These are phyloP conservation scores for Oryzaephilus surinamensis DNA, from an alignment of 1,140 invertebrate genomes.

Conservation along the genomic window DNA sequence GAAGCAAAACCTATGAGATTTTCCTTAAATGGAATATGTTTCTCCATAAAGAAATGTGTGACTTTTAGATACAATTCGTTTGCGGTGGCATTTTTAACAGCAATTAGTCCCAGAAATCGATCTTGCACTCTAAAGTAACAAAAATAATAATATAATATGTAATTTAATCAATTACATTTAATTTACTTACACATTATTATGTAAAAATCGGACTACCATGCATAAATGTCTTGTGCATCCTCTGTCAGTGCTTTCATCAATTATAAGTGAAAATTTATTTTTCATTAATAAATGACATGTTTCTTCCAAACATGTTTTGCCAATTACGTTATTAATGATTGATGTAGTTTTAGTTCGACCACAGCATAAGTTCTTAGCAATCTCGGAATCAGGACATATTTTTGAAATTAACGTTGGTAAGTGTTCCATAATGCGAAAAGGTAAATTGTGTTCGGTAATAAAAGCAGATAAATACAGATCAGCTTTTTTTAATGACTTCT, in stretches of 20 bases:
- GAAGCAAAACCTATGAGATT: constrained; percentile 12
- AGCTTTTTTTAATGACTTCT: constrained; percentile 11
- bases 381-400: constrained; percentile 16
- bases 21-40: constrained; percentile 1
- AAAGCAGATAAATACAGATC: constrained; percentile 19
- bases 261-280: constrained; percentile 11
- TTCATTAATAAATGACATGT: no score
- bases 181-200: no score
- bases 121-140: background rate
- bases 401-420: constrained; percentile 15
- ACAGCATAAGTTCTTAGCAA: constrained; percentile 15
- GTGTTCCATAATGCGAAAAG: constrained; percentile 19
- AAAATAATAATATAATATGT: no score
- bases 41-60: background rate
- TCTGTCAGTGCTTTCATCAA: constrained; percentile 11
- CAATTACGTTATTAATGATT: constrained; percentile 13
- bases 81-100: constrained; percentile 2
- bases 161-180: no score
- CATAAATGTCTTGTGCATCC: constrained; percentile 9
- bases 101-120: background rate
- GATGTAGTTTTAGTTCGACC: constrained; percentile 15
- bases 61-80: constrained; percentile 1
- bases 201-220: constrained; percentile 10
- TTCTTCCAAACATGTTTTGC: constrained; percentile 9
- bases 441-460: constrained; percentile 19